Base-by-base conservation (phyloP, 2,888 invertebrate species). In the Caenorhabditis angaria region DNA sequence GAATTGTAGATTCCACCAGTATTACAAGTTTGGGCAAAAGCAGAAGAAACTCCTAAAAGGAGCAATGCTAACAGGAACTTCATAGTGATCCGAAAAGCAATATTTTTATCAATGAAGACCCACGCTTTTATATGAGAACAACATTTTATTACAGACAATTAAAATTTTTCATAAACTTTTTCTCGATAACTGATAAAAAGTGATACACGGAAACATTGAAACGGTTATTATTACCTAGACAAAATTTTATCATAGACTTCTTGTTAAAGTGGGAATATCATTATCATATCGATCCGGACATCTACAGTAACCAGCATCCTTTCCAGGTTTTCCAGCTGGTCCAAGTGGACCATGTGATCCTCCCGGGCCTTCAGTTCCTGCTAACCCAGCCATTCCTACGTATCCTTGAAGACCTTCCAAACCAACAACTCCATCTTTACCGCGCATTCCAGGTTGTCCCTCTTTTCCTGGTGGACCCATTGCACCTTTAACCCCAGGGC, bases 401-500 rank as follows among this genome's bases (percentile, higher is more conserved):
- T 65, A 65, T 58, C 72, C 72, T 29, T 22, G 63, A n/a, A 65
- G 48, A 32, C 72, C 72, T 18, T 47, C 48, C 20, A 20, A 53
- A 22, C 76, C 76, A 5, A 51, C 27, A 10, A 48, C 4, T 20
- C 76, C 76, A 12, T 53, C 61, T 41, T 48, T 61, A 20, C 77
- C 77, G 24, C 70, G 68, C 47, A 60, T 48, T 12, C 77, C 77
- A 4, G 74, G 74, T 27, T 72, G 74, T 32, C 77, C 77, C 24
- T 75, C 74, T 25, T 61, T 63, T 53, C 77, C 77, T n/a, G 71
- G 61, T 55, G 53, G 66, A 14, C 77, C 77, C 62, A 61, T 63
- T 5, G 74, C 71, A 47, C 77, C 77, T 41, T 70, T 70, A 3
- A 71, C 77, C 20, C 77, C 77, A 58, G 55, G 68, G 25, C 77